Conservation (phyloP, 1,140 invertebrate genomes). For the Cydia splendana region DNA sequence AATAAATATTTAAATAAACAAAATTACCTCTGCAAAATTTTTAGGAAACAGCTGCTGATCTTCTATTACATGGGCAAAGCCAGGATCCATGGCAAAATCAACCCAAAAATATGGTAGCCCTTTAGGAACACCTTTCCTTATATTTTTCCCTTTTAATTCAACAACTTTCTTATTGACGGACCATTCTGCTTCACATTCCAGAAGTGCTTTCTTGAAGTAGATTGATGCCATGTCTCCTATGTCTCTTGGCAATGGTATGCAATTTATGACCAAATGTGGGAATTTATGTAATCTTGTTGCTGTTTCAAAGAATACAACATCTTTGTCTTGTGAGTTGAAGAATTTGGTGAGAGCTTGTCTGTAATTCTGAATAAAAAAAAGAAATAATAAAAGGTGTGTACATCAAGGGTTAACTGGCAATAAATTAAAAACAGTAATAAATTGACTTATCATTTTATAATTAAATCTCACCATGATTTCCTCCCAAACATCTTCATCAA, state of each 20-base stretch:
- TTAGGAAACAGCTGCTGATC: conserved; percentile 92
- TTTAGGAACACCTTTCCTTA: conserved; percentile 93
- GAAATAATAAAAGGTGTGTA: neutral
- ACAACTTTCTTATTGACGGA: conserved; percentile 97
- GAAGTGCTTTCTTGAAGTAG: conserved; percentile 98
- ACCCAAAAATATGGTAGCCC: conserved; percentile 97
- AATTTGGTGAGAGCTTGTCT: conserved; percentile 88
- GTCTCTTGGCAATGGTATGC: conserved; percentile 92
- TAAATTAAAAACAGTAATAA: neutral
- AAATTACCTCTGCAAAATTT: conserved; percentile 93
- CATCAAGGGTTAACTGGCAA: neutral
- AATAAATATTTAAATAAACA: neutral
- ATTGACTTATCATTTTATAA: conserved; percentile 13
- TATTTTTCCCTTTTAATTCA: conserved; percentile 87
- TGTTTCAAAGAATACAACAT: conserved; percentile 96
- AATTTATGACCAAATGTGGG: conserved; percentile 94
- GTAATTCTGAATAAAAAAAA: conserved; percentile 82
- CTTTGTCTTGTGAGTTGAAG: conserved; percentile 86
- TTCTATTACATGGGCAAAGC: conserved; percentile 98
- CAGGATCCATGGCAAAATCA: conserved; percentile 93
- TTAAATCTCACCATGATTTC: conserved; percentile 86
- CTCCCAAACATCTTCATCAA: conserved; percentile 96
- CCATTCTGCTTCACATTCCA: conserved; percentile 97
- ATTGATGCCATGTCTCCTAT: conserved; percentile 93
- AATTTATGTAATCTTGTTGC: conserved; percentile 86